These are phyloP conservation scores for Physella acuta DNA, from an alignment of 1,140 invertebrate genomes.

Conservation along the genomic window DNA sequence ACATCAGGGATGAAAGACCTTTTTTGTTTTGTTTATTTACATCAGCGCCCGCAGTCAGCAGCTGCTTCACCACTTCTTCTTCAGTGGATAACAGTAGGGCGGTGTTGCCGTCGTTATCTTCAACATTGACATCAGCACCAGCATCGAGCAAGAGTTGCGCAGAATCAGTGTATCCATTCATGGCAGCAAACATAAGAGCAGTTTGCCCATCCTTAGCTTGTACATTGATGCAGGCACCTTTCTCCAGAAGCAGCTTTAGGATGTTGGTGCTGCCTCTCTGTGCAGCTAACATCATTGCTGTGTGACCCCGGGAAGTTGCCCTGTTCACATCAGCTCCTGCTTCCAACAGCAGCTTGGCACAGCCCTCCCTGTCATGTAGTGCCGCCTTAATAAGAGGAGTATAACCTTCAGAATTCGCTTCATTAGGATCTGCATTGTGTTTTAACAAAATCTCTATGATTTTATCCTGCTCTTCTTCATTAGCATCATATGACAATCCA, in stretches of 20 bases:
- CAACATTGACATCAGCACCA: constrained; percentile 35
- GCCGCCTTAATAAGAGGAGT: constrained; percentile 1
- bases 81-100: constrained; percentile 45
- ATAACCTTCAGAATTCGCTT: background rate
- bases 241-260: constrained; percentile 33
- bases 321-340: constrained; percentile 42
- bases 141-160: constrained; percentile 33
- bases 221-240: constrained; percentile 33
- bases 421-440: constrained; percentile 29
- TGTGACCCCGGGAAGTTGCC: constrained; percentile 29
- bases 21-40: constrained; percentile 51
- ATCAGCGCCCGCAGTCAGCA: constrained; percentile 42
- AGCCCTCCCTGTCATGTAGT: constrained; percentile 32
- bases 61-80: constrained; percentile 39
- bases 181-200: constrained; percentile 46
- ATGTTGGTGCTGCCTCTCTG: constrained; percentile 31
- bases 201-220: constrained; percentile 36
- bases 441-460: constrained; percentile 7
- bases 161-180: constrained; percentile 41
- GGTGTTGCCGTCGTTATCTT: constrained; percentile 43
- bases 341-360: constrained; percentile 36
- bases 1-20: constrained; percentile 40
- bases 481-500: background rate
- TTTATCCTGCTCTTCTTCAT: background rate
- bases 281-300: constrained; percentile 38